Base-by-base conservation (phyloP, 2,797 vertebrate species). In the Ciconia nigra region DNA sequence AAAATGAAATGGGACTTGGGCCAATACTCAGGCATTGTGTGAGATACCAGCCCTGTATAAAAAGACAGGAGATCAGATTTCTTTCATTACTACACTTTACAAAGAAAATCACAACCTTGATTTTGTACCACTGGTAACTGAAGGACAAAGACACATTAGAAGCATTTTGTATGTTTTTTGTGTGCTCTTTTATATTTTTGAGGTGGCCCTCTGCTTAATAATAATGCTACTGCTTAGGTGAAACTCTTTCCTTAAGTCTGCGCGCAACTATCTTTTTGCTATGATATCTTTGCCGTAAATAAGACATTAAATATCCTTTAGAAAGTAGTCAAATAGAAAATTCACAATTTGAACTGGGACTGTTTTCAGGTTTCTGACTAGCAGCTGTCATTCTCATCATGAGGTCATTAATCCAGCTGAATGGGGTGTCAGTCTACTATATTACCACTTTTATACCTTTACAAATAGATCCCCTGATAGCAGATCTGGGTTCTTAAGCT, bases 321-420 rank as follows among this genome's bases (percentile, higher is more conserved):
- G 41, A 61, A 87, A 71, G 24, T 14, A 59, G 20, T 39, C n/a
- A 74, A 71, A 63, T 2, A 69, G 33, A 57, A 90, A 67, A 83
- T 52, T 67, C 55, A 78, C 26, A 20, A 42, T 87, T 66, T 10
- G 1, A 78, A 55, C 28, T 61, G 54, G 14, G 41, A 41, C 10
- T 44, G 10, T 87, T 80, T 81, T 74, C 24, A 61, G 10, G 25
- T 80, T 71, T 67, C 85, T 78, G 65, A 59, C 28, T 57, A 93
- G 39, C 66, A 91, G 74, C 71, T 91, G 42, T 49, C 42, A 42
- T 82, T 93, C 70, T 89, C 83, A 83, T 71, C 63, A 55, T 31
- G 35, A 90, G 31, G n/a, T 83, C 41, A 52, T 89, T 63, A 73
- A 69, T 88, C 44, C 41, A 63, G 7, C 12, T 78, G 41, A 79